These are phyloP conservation scores for Smithornis capensis DNA, from an alignment of 2,113 vertebrate genomes.

Conservation along the genomic window DNA sequence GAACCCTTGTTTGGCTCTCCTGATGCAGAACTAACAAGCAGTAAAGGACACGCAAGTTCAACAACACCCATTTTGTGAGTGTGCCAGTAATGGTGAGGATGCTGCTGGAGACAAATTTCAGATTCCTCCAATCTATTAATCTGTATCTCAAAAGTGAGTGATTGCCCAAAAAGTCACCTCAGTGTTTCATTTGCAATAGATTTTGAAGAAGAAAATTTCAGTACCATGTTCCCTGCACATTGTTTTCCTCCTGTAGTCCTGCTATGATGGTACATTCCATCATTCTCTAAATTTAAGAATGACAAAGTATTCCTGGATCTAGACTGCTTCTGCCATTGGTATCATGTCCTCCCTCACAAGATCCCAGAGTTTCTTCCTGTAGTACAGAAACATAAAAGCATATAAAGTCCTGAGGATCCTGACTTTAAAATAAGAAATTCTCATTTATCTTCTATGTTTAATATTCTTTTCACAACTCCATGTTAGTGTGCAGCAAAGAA, in stretches of 20 bases:
- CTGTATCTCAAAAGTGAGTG: not conserved
- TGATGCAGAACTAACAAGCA: not conserved
- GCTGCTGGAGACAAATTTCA: not conserved
- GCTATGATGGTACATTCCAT: not conserved
- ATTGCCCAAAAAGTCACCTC: not conserved
- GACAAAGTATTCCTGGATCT: not conserved
- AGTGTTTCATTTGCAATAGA: not conserved
- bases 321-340: not conserved
- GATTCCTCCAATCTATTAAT: not conserved
- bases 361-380: not conserved
- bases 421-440: constrained; percentile 29
- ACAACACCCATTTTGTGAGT: not conserved
- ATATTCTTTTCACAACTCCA: constrained; percentile 30
- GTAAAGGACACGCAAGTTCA: not conserved
- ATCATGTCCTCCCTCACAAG: not conserved
- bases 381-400: not conserved
- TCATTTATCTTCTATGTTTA: constrained; percentile 45
- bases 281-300: not conserved
- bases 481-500: not conserved
- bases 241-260: not conserved
- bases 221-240: not conserved
- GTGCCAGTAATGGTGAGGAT: not conserved
- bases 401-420: not conserved
- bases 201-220: not conserved
- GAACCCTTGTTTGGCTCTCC: not conserved